Conservation (phyloP, 2,888 invertebrate species). For the Cephus runcator region DNA sequence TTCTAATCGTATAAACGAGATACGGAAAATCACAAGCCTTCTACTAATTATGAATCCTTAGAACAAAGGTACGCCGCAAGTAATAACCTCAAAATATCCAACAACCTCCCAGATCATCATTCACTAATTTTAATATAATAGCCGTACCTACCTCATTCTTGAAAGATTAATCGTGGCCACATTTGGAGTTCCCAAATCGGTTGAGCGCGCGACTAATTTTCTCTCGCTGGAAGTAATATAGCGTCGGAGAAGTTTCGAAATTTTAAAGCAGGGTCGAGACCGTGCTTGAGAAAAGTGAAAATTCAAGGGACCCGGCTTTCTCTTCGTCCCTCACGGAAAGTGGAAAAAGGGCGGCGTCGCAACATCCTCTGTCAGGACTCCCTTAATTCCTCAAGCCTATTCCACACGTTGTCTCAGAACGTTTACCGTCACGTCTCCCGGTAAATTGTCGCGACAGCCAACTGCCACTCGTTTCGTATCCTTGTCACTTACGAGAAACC, state of each 20-base stretch:
- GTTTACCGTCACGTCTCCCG: not conserved
- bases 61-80: not conserved
- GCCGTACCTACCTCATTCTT: not conserved
- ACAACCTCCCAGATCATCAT: not conserved
- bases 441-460: not conserved
- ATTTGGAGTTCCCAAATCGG: not conserved
- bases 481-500: not conserved
- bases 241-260: not conserved
- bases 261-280: not conserved
- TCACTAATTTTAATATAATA: not conserved
- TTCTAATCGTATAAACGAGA: not conserved
- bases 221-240: not conserved
- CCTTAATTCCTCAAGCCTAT: not conserved
- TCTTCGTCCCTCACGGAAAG: not conserved
- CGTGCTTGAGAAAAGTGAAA: not conserved
- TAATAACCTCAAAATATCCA: not conserved
- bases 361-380: not conserved
- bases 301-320: not conserved
- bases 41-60: not conserved
- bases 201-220: not conserved
- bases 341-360: not conserved
- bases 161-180: not conserved
- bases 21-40: not conserved
- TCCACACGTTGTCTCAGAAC: not conserved
- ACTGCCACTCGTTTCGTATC: not conserved